Evolutionary conservation across 2,888 invertebrate species (phyloP), one percentile per base, ranked within the genome.

Genomic region (Aromia moschata): DNA sequence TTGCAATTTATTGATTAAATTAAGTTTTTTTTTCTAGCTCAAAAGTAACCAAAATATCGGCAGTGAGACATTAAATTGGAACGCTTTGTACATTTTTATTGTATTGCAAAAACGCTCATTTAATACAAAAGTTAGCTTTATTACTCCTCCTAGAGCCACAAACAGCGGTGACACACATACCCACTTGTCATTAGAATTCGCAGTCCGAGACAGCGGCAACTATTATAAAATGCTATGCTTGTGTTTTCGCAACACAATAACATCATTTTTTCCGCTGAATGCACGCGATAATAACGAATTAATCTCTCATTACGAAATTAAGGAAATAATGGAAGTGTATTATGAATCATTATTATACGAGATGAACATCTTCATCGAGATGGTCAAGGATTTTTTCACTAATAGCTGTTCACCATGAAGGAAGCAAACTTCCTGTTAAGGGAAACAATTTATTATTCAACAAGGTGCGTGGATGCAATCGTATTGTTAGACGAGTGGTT

Each of bases 321-420:
- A 20, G 47, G 56, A 56, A 56, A 56, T 49, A 41, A 45, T 43
- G n/a, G 43, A 53, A 33, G 38, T 55, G 46, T 47, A 17, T n/a
- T 41, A 43, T 56, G 56, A 56, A 41, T 56, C 56, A 56, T 43
- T 33, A 49, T 47, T 15, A 1, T 33, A 52, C 41, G 16, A 58
- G 59, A 56, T 60, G 53, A 53, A 43, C 56, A 60, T 56, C 56
- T 46, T 14, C 44, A 38, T 43, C 41, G 17, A 43, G 41, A 56
- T 60, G 60, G 60, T 60, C 60, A 60, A 60, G 60, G 60, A 51
- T 56, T 43, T 51, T 55, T 46, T 38, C n/a, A 45, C 51, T 45
- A 58, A 60, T 60, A 61, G 57, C 46, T 53, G 43, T 62, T 59
- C 53, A 59, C 57, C 56, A 61, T 53, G 46, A 56, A 58, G 64